Base-by-base conservation (phyloP, 2,797 vertebrate species). In the Picus viridis region DNA sequence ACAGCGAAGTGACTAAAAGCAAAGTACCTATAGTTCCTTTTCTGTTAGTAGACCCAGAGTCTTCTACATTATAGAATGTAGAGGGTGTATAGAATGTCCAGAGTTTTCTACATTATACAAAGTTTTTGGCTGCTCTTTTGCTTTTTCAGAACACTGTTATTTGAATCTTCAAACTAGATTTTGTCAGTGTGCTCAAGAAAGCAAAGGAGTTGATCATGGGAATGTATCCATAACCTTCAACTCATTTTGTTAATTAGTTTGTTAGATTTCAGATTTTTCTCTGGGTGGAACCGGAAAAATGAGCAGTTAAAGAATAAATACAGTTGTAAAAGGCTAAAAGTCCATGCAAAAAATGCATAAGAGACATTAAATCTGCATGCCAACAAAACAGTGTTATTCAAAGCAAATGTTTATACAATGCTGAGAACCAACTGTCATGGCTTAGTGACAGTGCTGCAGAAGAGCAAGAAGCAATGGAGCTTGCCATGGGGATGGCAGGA, bases 261-360 rank as follows among this genome's bases (percentile, higher is more conserved):
- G 59, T 83, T 87, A 49, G 79, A 82, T 86, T 94, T 92, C 36
- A 88, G 39, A 73, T 93, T 90, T 90, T 96, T 95, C 32, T 80
- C 58, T 89, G 73, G 27, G 49, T 24, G 80, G 13, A 14, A 71
- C 11, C 94, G 49, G 61, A 77, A 93, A 94, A 90, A 93, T 34
- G 20, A 86, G 56, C 54, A 74, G 12, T 74, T 80, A 84, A 89
- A 85, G 57, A 86, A 83, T 64, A 88, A 86, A 84, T 68, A 85
- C 16, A 71, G 84, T 65, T 71, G 20, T 24, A 83, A 19, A 26
- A 19, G 29, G 29, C 30, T 92, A 70, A 80, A 94, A 81, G 12
- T 79, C 23, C n/a, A 30, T 72, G 36, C 30, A 80, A 83, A 83
- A 88, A 88, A 84, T 61, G 10, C 39, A 51, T 63, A 70, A 58